Conservation (phyloP, 2,888 invertebrate genomes). For the Ormyrus thymus region DNA sequence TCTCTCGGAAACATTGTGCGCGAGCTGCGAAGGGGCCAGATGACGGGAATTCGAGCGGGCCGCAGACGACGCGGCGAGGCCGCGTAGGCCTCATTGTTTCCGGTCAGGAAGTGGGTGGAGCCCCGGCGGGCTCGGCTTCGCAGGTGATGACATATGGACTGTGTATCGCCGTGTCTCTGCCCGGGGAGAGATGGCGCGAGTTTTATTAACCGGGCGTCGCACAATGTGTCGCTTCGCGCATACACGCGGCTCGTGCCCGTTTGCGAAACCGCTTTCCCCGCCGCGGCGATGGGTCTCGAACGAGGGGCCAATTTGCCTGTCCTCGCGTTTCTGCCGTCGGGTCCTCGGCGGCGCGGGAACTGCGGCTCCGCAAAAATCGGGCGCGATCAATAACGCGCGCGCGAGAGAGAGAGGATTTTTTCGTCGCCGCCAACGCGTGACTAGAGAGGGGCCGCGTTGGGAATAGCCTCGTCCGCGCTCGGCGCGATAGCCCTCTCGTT, state of each 20-base stretch:
- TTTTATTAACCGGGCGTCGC: conserved; percentile 14
- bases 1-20: not conserved
- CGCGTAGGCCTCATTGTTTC: conserved; percentile 54
- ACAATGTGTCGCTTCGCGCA: too few species aligned
- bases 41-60: conserved; percentile 30
- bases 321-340: not conserved
- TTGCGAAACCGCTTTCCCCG: not conserved
- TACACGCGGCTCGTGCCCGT: not conserved
- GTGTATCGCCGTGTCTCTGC: conserved; percentile 33
- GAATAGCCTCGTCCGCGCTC: conserved; percentile 1
- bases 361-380: not conserved
- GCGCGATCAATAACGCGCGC: conserved; percentile 16
- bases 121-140: not conserved
- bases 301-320: not conserved
- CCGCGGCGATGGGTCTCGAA: not conserved
- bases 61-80: conserved; percentile 20
- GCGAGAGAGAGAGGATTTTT: not conserved
- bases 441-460: conserved; percentile 2
- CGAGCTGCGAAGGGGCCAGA: conserved; percentile 14
- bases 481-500: conserved; percentile 6
- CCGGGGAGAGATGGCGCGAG: conserved; percentile 25
- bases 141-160: conserved; percentile 59
- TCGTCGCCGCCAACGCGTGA: not conserved
- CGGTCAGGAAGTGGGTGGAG: conserved; percentile 55
- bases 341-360: not conserved